Conservation (phyloP, 1,140 invertebrate genomes). For the Armadillidium nasatum region DNA sequence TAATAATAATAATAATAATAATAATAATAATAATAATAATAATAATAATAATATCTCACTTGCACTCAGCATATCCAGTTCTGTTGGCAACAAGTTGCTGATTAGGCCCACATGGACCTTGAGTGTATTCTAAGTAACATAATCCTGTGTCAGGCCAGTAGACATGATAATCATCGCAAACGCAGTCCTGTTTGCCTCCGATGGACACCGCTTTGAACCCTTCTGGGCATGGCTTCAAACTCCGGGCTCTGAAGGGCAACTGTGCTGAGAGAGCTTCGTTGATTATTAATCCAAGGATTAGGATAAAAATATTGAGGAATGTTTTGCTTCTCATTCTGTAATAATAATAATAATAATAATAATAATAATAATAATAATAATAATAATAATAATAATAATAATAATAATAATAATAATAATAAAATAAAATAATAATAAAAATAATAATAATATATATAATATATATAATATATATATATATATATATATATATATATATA, state of each 20-base stretch:
- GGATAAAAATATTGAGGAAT: no score
- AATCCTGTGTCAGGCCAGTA: slow-evolving; percentile 45
- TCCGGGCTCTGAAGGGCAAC: slow-evolving; percentile 31
- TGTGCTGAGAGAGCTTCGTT: neutral
- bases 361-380: no score
- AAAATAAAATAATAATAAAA: no score
- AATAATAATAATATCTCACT: neutral
- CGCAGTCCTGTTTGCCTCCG: slow-evolving; percentile 44
- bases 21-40: no score
- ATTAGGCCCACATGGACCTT: slow-evolving; percentile 39
- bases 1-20: no score
- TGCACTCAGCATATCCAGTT: slow-evolving; percentile 24
- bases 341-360: no score
- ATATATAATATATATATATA: no score
- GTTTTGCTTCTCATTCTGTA: no score
- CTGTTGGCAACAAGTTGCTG: slow-evolving; percentile 31
- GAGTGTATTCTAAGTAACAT: slow-evolving; percentile 45
- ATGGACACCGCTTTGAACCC: slow-evolving; percentile 40
- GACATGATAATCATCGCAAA: slow-evolving; percentile 45
- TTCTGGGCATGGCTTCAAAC: slow-evolving; percentile 39
- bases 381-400: no score
- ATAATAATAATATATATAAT: no score
- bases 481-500: no score
- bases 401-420: no score
- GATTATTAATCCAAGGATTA: neutral